Base-by-base conservation (phyloP, 2,113 vertebrate genomes). In the Onychostoma macrolepis region DNA sequence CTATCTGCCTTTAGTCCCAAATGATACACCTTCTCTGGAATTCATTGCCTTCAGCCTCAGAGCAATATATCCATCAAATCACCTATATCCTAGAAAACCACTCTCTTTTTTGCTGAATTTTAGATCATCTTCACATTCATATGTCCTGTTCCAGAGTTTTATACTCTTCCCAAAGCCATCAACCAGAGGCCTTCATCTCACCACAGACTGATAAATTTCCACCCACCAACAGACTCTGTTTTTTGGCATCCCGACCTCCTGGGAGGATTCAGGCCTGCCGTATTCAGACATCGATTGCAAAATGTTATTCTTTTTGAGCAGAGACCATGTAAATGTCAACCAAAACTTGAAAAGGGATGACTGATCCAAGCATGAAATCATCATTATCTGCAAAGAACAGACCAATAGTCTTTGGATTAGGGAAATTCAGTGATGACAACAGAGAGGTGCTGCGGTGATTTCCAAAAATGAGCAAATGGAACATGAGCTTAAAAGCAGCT, bases 311-410 rank as follows among this genome's bases (percentile, higher is more conserved):
- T 69, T 77, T 83, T 38, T 61, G 63, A 78, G 84, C 61, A 76
- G 41, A 30, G 28, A 77, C 56, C 84, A 88, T 83, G 84, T 81
- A 88, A 88, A 88, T 88, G 87, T 79, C 87, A 88, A 67, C 33
- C 72, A 76, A 77, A 82, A 77, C 80, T 67, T 69, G 77, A 76
- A 76, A 88, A 86, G 69, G 38, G 41, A 78, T 43, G 43, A 86
- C 56, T 78, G 84, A 83, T 86, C 85, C 87, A 88, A 86, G 87
- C 84, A 83, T 88, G 61, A 88, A 88, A 88, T 88, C 87, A 83
- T 78, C 33, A 84, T 87, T 83, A 83, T 87, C 80, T 65, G 48
- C 84, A 88, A 86, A 71, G 63, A 65, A 26, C 58, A 86, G 84
- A 58, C 58, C 58, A 63, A 71, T 71, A 83, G 84, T 82, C 80